Evolutionary conservation across 2,888 invertebrate species (phyloP).

Genomic region (Liopterus haemorrhoidalis): DNA sequence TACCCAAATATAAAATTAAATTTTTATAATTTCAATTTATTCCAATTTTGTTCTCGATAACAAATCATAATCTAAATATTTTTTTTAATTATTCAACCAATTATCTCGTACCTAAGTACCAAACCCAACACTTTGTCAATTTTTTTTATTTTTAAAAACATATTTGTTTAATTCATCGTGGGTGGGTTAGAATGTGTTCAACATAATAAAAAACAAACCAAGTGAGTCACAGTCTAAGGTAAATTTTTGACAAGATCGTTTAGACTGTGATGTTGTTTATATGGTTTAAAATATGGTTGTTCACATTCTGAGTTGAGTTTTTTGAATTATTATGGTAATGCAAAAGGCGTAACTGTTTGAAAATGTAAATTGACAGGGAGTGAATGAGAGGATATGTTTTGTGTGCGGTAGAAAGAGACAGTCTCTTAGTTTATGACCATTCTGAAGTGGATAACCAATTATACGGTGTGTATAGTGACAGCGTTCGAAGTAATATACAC

Average conservation of each 20-base stretch:
- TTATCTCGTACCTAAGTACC: slow-evolving; percentile 7
- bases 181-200: no score
- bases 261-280: slow-evolving; percentile 12
- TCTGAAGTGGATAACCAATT: slow-evolving; percentile 46
- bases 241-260: no score
- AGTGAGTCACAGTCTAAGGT: no score
- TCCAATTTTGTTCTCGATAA: no score
- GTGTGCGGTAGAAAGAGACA: slow-evolving; percentile 37
- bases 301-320: slow-evolving; percentile 30
- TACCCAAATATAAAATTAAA: no score
- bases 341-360: slow-evolving; percentile 47
- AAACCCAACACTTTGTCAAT: neutral
- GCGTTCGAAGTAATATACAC: slow-evolving; percentile 47
- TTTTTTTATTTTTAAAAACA: slow-evolving; percentile 6
- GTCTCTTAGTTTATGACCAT: slow-evolving; percentile 44
- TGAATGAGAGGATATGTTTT: slow-evolving; percentile 37
- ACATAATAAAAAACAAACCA: no score
- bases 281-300: neutral
- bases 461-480: slow-evolving; percentile 48
- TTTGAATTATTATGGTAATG: slow-evolving; percentile 48
- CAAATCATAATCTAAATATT: no score
- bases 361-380: slow-evolving; percentile 48
- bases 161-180: slow-evolving; percentile 23
- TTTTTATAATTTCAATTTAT: no score
- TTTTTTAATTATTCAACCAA: slow-evolving; percentile 7